Conservation (phyloP, 2,797 vertebrate species). For the Monodelphis domestica region DNA sequence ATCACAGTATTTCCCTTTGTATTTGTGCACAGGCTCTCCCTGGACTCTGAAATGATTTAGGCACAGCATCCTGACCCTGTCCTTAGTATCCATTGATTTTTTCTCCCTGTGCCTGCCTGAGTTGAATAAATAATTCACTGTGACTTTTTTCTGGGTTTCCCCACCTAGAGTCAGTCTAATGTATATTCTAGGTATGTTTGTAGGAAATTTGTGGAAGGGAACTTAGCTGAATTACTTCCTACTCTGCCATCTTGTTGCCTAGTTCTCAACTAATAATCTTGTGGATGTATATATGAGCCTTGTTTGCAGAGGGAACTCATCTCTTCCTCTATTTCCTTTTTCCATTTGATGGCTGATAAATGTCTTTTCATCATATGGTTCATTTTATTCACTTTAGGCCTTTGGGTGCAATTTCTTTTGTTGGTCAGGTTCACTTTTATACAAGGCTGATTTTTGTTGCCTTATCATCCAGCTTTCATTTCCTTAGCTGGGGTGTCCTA, state of each 20-base stretch:
- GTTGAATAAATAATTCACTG: background rate
- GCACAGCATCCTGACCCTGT: background rate
- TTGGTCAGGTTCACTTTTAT: background rate
- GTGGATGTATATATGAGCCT: background rate
- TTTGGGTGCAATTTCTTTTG: background rate
- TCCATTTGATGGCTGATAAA: too few relatives aligned
- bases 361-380: background rate
- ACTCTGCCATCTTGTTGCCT: background rate
- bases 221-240: background rate
- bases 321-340: background rate
- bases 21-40: background rate
- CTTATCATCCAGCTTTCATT: background rate
- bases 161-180: background rate
- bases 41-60: background rate
- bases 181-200: background rate
- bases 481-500: background rate
- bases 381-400: background rate
- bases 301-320: background rate
- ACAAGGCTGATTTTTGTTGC: background rate
- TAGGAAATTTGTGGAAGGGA: background rate
- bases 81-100: background rate
- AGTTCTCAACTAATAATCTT: background rate
- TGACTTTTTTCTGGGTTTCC: background rate
- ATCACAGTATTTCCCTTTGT: background rate
- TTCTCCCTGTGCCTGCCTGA: background rate